Evolutionary conservation across 2,888 invertebrate species (phyloP), one percentile per base, ranked within the genome.

Genomic region (Hydroisotoma schaefferi): DNA sequence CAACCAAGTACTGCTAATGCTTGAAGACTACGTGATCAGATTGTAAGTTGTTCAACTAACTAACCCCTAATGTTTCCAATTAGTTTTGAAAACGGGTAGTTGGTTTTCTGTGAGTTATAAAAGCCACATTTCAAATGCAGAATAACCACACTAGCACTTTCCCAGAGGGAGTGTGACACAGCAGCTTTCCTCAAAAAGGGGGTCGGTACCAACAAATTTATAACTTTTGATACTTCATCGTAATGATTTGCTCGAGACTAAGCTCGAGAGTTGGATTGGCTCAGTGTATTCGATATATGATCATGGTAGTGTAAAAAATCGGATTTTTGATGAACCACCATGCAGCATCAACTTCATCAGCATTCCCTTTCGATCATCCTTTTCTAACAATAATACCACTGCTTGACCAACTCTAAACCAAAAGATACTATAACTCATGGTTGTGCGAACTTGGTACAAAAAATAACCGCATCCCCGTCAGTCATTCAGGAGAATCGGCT

Each of bases 41-140:
- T n/a, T n/a, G n/a, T n/a, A n/a, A n/a, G n/a, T 40, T 4, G 40
- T 18, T 20, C 40, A 40, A 40, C 20, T 20, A 40, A 15, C 8
- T 4, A 10, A 40, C 15, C 5, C 20, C 20, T 40, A 40, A 40
- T 40, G 40, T 40, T 40, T 20, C 40, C 40, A 46, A 46, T 46
- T 46, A 46, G 46, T 46, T 46, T 52, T n/a, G 37, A 52, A 23
- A 37, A n/a, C n/a, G n/a, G n/a, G n/a, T n/a, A n/a, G n/a, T n/a
- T n/a, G n/a, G 38, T 33, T 22, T 52, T 52, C 3, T 26, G 26
- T 6, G 43, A n/a, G n/a, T n/a, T n/a, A n/a, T n/a, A n/a, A 40
- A 38, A 40, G 29, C 53, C 53, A 40, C 53, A 53, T 37, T 53
- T 53, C 53, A 53, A 25, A 20, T 5, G 20, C 52, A 52, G 52